phyloP scores from a whole-genome alignment of 2,113 vertebrate genomes.

The Natator depressus region DNA sequence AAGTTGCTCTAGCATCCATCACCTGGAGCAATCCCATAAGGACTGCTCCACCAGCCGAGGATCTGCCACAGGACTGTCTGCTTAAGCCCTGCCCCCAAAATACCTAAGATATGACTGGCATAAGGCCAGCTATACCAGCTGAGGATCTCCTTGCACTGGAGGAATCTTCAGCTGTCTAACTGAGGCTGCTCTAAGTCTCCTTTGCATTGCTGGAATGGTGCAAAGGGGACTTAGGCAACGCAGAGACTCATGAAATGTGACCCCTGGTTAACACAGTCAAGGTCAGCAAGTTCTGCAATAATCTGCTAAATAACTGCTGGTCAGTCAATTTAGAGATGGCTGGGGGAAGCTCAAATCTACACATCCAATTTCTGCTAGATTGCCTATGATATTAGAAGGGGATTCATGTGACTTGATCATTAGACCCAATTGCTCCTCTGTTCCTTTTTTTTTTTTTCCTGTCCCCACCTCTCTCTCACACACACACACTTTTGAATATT shows the following conservation, averaged over 20 bases:
- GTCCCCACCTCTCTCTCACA: background rate
- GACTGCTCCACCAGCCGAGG: background rate
- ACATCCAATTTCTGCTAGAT: background rate
- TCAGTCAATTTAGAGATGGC: background rate
- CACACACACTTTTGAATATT: background rate
- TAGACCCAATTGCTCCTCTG: background rate
- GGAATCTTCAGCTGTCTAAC: background rate
- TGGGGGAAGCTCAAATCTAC: background rate
- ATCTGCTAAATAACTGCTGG: background rate
- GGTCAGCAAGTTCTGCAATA: background rate
- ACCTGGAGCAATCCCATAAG: background rate
- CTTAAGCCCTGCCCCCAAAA: background rate
- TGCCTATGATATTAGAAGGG: background rate
- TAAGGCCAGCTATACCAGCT: background rate
- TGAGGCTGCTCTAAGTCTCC: background rate
- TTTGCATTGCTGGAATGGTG: background rate
- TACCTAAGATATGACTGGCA: background rate
- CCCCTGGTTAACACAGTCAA: background rate
- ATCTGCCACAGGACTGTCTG: background rate
- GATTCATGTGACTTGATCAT: background rate
- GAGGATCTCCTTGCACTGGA: background rate
- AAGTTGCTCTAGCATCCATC: background rate
- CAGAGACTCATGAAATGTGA: background rate
- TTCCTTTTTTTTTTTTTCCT: background rate
- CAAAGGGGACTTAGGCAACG: background rate